Evolutionary conservation across 2,888 invertebrate species (phyloP).

Genomic region (Chironomus tentans): DNA sequence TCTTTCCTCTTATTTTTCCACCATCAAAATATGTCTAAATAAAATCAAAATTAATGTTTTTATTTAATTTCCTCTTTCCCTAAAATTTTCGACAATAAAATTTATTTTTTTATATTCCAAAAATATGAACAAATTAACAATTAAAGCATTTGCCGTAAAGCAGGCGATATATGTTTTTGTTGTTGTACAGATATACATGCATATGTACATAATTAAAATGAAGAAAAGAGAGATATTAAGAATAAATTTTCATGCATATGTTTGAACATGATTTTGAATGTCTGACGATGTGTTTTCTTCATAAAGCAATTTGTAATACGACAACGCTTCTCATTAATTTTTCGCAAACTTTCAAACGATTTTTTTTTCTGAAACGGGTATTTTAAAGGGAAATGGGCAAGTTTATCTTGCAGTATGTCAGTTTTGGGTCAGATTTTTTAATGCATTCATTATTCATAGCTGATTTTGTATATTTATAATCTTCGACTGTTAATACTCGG

Average conservation of each 20-base stretch:
- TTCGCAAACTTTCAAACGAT: slow-evolving; percentile 24
- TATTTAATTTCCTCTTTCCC: neutral
- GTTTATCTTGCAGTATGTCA: too few species aligned
- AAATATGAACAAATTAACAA: slow-evolving; percentile 26
- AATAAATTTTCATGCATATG: slow-evolving; percentile 24
- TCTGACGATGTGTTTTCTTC: slow-evolving; percentile 24
- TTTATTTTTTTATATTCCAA: neutral
- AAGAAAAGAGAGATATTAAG: slow-evolving; percentile 4
- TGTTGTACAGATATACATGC: neutral
- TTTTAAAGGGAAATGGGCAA: too few species aligned
- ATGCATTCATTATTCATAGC: too few species aligned
- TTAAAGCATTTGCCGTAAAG: slow-evolving; percentile 8
- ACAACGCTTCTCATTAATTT: slow-evolving; percentile 26
- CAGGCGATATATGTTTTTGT: neutral
- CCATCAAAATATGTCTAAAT: too few species aligned
- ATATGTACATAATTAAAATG: slow-evolving; percentile 4
- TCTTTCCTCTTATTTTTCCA: too few species aligned
- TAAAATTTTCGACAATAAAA: neutral
- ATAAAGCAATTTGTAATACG: slow-evolving; percentile 25
- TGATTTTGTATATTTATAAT: too few species aligned
- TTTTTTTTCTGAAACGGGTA: neutral
- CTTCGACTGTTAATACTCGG: too few species aligned
- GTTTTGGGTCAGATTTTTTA: too few species aligned
- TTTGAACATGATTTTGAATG: slow-evolving; percentile 25
- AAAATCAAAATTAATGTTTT: neutral